Evolutionary conservation across 2,113 vertebrate species (phyloP), one percentile per base, ranked within the genome.

Genomic region (Paradoxurus hermaphroditus): DNA sequence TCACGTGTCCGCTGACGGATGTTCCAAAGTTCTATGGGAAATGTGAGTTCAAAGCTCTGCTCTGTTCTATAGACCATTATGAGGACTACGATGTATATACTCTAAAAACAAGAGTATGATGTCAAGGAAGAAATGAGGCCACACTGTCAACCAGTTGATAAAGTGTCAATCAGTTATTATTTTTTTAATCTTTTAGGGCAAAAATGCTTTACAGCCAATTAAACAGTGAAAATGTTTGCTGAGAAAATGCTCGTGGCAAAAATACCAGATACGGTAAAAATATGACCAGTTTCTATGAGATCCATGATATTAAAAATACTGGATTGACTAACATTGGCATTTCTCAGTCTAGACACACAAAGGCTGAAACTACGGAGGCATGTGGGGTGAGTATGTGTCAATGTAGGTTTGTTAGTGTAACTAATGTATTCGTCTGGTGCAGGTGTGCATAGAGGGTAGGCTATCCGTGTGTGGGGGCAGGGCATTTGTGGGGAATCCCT

Each of bases 271-370:
- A 51, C 49, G 75, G 31, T n/a, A 67, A 86, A 93, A 93, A 82
- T 78, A 44, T 51, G 63, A 77, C 65, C 88, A 70, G 56, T 86
- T 90, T 86, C 83, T 88, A 34, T 56, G 44, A 56, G 31, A 82
- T 53, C 82, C 39, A 51, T 67, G 21, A 44, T 93, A 90, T 73
- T 86, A 49, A 83, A 96, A 82, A 63, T 16, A 67, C 46, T 51
- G 6, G 25, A 6, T 85, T 96, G 49, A 92, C 70, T 39, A 79
- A 92, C 21, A 73, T 1, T n/a, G 53, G 7, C 75, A 63, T 94
- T 94, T 92, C 36, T 83, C 23, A 21, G 27, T 85, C 75, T 84
- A 56, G 59, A 93, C 88, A 96, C 81, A 67, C 36, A 91, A 89
- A 82, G 63, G 25, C 72, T 94, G 36, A 39, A 39, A 23, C 21